Evolutionary conservation across 2,888 invertebrate genomes (phyloP).

Genomic region (Clistopyga incitator): DNA sequence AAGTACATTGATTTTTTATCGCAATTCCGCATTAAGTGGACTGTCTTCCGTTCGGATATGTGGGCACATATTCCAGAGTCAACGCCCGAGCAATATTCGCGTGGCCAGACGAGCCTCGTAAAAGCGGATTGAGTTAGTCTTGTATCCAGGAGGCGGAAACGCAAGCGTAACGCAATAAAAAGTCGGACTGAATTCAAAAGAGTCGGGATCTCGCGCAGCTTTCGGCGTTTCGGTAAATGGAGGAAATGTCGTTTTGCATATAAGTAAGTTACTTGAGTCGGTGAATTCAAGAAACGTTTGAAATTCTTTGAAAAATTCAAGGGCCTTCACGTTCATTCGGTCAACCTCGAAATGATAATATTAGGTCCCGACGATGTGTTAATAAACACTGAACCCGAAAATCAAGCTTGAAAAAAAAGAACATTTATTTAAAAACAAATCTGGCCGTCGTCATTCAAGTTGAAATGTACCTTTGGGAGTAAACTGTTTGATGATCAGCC

Average conservation of each 20-base stretch:
- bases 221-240: slow-evolving; percentile 59
- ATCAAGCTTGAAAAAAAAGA: not conserved
- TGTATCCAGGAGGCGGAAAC: not conserved
- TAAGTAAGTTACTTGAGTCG: not conserved
- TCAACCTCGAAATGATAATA: not conserved
- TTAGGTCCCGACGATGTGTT: not conserved
- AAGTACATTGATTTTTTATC: too few species aligned
- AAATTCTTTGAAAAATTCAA: slow-evolving; percentile 10
- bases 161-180: slow-evolving; percentile 38
- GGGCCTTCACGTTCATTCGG: not conserved
- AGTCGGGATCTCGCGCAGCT: not conserved
- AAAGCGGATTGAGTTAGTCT: slow-evolving; percentile 17
- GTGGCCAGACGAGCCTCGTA: slow-evolving; percentile 27
- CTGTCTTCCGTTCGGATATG: not conserved
- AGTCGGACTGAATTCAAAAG: slow-evolving; percentile 42
- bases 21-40: not conserved
- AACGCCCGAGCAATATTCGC: not conserved
- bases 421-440: not conserved
- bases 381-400: not conserved
- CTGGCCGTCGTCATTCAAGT: not conserved
- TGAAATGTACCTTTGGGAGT: not conserved
- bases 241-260: slow-evolving; percentile 65
- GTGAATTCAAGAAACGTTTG: not conserved
- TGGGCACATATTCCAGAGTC: not conserved
- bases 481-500: slow-evolving; percentile 21